Conservation (phyloP, 2,888 invertebrate species). For the Anagyrus pseudococci region DNA sequence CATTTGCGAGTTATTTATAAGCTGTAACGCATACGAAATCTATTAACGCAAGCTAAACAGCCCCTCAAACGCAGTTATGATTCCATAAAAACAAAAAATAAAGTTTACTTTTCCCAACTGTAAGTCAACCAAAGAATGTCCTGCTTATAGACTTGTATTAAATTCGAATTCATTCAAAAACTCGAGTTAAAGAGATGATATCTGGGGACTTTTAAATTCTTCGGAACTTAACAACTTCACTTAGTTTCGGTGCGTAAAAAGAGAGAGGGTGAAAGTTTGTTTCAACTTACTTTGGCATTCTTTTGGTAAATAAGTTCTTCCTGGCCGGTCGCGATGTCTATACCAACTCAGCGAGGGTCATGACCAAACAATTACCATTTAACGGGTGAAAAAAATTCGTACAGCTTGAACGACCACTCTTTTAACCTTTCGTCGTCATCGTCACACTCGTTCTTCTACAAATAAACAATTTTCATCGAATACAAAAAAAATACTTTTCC, state of each 20-base stretch:
- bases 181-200: conserved; percentile 20
- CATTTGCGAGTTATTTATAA: too few species aligned
- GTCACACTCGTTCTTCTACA: too few species aligned
- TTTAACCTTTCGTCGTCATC: too few species aligned
- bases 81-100: background rate
- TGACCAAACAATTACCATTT: conserved; percentile 21
- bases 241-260: conserved; percentile 14
- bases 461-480: too few species aligned
- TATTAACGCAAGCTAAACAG: background rate
- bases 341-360: conserved; percentile 14
- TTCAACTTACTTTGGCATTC: conserved; percentile 34
- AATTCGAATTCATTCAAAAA: conserved; percentile 19
- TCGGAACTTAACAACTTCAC: conserved; percentile 31
- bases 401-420: conserved; percentile 40
- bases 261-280: conserved; percentile 19
- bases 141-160: conserved; percentile 3
- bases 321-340: conserved; percentile 14
- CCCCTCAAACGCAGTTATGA: background rate
- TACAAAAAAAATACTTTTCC: too few species aligned
- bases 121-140: conserved; percentile 4
- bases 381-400: conserved; percentile 27
- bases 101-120: background rate
- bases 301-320: conserved; percentile 32
- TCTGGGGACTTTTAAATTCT: conserved; percentile 24
- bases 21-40: background rate